Evolutionary conservation across 2,113 vertebrate species (phyloP), one percentile per base, ranked within the genome.

Genomic region (Phaethornis superciliosus): DNA sequence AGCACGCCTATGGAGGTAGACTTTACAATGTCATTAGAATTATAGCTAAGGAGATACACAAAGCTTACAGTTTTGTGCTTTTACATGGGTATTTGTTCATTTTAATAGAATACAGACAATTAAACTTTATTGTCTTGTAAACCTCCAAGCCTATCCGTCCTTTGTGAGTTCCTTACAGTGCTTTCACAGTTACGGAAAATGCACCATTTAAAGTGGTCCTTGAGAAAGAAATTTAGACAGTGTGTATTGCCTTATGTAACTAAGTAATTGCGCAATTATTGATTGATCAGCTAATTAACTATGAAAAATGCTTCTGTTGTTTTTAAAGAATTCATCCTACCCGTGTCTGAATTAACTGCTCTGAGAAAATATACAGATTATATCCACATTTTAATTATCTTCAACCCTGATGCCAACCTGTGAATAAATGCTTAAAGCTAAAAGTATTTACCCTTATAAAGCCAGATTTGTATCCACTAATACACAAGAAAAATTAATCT

Each of bases 111-210:
- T 63, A 59, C 9, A 90, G 42, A 3, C 68, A 70, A 59, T 82
- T 93, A 85, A 82, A 79, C 14, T 88, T 90, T 76, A 85, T 77
- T 74, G 27, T 83, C 46, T 77, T 42, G 35, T 88, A 92, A 93
- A 85, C n/a, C 17, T 88, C 13, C 64, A 65, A 65, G 59, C 2
- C 19, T 71, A 47, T 75, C 9, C 54, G 12, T 24, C 5, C 90
- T 93, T 80, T 77, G 65, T 69, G 37, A 80, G n/a, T 85, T 82
- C 35, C 35, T 79, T 52, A 40, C 35, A 62, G 15, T 69, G 9
- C 21, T 88, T 90, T 81, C 56, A 74, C 27, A 85, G 16, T 17
- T 78, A 58, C 37, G 75, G 42, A 42, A 75, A 84, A 16, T 62
- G 56, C 1, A 1, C 9, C 27, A 54, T 59, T 87, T 81, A 62